Percentiles rank a stretch among this genome's conserved stretches.
Conservation (phyloP, 1,140 invertebrate genomes). For the Lepidotrigona ventralis region DNA sequence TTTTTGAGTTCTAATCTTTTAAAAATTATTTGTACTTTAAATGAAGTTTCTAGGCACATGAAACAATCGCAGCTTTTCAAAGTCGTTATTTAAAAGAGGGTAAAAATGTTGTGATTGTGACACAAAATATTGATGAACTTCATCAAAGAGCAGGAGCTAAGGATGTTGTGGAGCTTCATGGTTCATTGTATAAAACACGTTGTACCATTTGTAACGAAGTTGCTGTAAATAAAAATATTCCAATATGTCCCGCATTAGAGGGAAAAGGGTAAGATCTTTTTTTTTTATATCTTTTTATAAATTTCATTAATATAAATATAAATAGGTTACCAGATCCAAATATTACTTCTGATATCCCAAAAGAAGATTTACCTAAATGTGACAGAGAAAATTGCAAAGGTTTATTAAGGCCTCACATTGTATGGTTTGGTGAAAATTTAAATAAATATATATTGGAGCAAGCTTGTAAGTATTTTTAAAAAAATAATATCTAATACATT, state of each 20-base stretch:
- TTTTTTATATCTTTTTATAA: not conserved
- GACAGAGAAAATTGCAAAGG: slow-evolving; percentile 83
- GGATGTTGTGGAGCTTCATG: slow-evolving; percentile 94
- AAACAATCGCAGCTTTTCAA: slow-evolving; percentile 90
- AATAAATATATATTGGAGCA: slow-evolving; percentile 83
- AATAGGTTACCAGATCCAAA: slow-evolving; percentile 73
- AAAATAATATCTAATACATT: slow-evolving; percentile 1
- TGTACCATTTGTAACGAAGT: slow-evolving; percentile 90
- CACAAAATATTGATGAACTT: slow-evolving; percentile 96
- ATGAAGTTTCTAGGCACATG: slow-evolving; percentile 85
- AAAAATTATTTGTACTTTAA: not conserved
- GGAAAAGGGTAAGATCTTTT: slow-evolving; percentile 70
- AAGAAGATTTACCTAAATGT: slow-evolving; percentile 87
- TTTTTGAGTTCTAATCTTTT: not conserved
- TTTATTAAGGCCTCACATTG: slow-evolving; percentile 91
- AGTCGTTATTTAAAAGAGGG: slow-evolving; percentile 81
- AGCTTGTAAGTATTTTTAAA: slow-evolving; percentile 81
- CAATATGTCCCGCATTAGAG: slow-evolving; percentile 88
- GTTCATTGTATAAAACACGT: slow-evolving; percentile 90
- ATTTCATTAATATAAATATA: slow-evolving; percentile 2
- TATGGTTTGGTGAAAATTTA: slow-evolving; percentile 95
- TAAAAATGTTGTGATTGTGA: slow-evolving; percentile 87
- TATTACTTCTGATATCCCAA: slow-evolving; percentile 81
- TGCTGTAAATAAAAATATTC: slow-evolving; percentile 86
- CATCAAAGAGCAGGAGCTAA: slow-evolving; percentile 91